A percentile compares a stretch with the other conserved stretches of the same genome.
phyloP scores from a whole-genome alignment of 2,888 invertebrate genomes.

The Volucella bombylans region DNA sequence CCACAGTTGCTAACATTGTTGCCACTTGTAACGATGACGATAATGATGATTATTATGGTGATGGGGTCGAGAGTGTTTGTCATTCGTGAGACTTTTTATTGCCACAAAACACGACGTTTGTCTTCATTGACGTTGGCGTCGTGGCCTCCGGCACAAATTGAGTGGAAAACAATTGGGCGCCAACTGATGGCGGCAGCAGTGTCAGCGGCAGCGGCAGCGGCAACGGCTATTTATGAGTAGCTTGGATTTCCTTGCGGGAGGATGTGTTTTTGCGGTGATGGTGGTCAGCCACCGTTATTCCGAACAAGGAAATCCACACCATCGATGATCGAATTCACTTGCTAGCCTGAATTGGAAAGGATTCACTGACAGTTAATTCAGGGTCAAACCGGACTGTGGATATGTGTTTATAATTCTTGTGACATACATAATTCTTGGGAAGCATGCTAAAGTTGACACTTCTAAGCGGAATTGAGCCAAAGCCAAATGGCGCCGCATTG shows the following conservation, averaged over 20 bases:
- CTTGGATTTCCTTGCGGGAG: slow-evolving; percentile 55
- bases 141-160: slow-evolving; percentile 63
- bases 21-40: slow-evolving; percentile 47
- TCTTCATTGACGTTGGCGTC: slow-evolving; percentile 10
- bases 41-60: background rate
- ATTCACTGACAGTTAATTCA: slow-evolving; percentile 50
- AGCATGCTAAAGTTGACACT: background rate
- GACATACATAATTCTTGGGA: slow-evolving; percentile 53
- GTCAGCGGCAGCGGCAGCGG: background rate
- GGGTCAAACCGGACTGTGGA: slow-evolving; percentile 38
- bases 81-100: slow-evolving; percentile 56
- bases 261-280: slow-evolving; percentile 31
- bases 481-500: slow-evolving; percentile 24
- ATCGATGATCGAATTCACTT: background rate
- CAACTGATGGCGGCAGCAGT: slow-evolving; percentile 32
- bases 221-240: slow-evolving; percentile 38
- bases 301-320: slow-evolving; percentile 65
- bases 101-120: slow-evolving; percentile 16
- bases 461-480: slow-evolving; percentile 10
- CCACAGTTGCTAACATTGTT: slow-evolving; percentile 59
- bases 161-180: slow-evolving; percentile 74
- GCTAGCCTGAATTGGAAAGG: slow-evolving; percentile 30
- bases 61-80: slow-evolving; percentile 30
- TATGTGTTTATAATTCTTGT: slow-evolving; percentile 7
- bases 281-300: slow-evolving; percentile 64